Base-by-base conservation (phyloP, 35 echinoderm and acorn worm species). In the Apostichopus californicus region DNA sequence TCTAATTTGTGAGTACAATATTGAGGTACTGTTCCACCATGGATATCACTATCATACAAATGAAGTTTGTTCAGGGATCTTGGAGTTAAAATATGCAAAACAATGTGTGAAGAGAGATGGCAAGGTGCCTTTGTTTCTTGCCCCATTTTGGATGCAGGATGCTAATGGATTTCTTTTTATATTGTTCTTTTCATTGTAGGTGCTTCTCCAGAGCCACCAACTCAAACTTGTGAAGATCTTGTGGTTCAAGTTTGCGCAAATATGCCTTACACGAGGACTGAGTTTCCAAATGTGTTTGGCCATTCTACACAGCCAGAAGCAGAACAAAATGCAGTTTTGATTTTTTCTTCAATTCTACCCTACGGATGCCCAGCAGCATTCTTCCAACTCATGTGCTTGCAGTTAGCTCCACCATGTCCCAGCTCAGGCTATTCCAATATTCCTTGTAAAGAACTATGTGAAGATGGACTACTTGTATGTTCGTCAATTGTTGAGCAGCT, bases 301-400 rank as follows among this genome's bases (percentile, higher is more conserved):
- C 46, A 56, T 57, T 2, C 3, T 6, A 84, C 81, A 56, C 81
- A 84, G 15, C 53, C 13, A 15, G 81, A 84, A 14, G 81, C 81
- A 54, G 81, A 84, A 6, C 3, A 59, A 57, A 12, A 56, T 54
- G 5, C 56, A 7, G 0, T 9, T 1, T 57, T 84, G 34, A 14
- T 54, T 4, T 81, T 81, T 54, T 13, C 23, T 46, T 9, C 54
- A 20, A 34, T 84, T 17, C 12, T 59, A 57, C 81, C 81, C 1
- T 56, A 58, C 8, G 81, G 81, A 56, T 84, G 81, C 54, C 14
- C 55, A 2, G 81, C 81, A 20, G 81, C 46, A 3, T 84, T 84
- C 81, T 84, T 59, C 17, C 81, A 84, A 54, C 15, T 84, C 12
- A 84, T 84, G 81, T 84, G 81, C n/a, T 57, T 84, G 53, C 52